A percentile compares a stretch with the other conserved stretches of the same genome.
phyloP scores from a whole-genome alignment of 1,140 invertebrate species.

The Rhynchophorus ferrugineus region DNA sequence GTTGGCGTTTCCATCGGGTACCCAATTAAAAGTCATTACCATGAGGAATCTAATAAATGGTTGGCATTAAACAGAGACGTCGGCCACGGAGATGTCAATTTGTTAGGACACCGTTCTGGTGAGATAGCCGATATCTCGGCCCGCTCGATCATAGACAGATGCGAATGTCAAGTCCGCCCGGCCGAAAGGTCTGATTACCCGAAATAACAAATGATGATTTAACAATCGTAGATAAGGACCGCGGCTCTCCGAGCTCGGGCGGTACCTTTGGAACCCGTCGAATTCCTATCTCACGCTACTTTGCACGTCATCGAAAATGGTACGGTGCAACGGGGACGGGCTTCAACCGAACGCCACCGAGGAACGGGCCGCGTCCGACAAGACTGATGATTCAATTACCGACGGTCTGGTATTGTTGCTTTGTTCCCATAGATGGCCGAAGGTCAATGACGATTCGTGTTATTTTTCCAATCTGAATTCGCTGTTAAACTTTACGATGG shows the following conservation, averaged over 20 bases:
- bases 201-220: constrained; percentile 24
- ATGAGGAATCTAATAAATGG: background rate
- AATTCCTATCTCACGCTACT: constrained; percentile 22
- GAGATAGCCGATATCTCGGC: background rate
- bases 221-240: constrained; percentile 17
- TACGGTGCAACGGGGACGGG: constrained; percentile 20
- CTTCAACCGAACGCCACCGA: constrained; percentile 3
- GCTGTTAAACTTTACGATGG: too few species aligned
- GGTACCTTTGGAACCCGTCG: constrained; percentile 18
- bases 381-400: background rate
- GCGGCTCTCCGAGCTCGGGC: background rate
- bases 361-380: too few species aligned
- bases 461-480: too few species aligned
- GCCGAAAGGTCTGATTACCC: constrained; percentile 15
- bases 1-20: too few species aligned
- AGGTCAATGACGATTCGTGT: background rate
- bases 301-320: constrained; percentile 19
- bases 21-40: too few species aligned
- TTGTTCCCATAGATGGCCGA: background rate
- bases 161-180: constrained; percentile 9
- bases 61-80: background rate
- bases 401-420: too few species aligned
- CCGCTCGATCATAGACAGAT: constrained; percentile 8
- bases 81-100: background rate
- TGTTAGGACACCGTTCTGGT: background rate